Evolutionary conservation across 2,888 invertebrate species (phyloP).

Genomic region (Athripsodes cinereus): DNA sequence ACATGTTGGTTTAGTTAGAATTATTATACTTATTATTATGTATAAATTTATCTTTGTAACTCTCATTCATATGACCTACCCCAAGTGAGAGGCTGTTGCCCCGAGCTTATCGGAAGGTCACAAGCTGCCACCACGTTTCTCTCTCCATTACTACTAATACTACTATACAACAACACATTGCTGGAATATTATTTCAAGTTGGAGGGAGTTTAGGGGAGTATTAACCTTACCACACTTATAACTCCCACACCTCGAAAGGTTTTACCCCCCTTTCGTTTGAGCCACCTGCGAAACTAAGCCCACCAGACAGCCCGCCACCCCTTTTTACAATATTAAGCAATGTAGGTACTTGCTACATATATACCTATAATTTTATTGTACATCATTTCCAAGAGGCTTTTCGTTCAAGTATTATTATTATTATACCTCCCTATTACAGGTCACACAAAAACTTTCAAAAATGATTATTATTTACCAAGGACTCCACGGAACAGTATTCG

Average conservation of each 20-base stretch:
- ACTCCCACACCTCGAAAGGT: background rate
- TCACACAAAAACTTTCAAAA: no score
- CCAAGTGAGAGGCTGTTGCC: conserved; percentile 12
- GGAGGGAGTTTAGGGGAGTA: no score
- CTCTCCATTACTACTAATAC: background rate
- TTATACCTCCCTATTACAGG: no score
- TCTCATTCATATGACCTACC: conserved; percentile 13
- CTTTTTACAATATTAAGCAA: no score
- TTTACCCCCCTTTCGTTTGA: background rate
- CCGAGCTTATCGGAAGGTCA: conserved; percentile 14
- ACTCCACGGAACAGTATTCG: no score
- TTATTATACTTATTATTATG: background rate
- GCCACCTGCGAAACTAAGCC: background rate
- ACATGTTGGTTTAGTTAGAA: background rate
- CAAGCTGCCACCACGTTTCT: conserved; percentile 2
- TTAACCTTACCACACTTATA: no score
- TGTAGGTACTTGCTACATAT: no score
- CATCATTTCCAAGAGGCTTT: background rate
- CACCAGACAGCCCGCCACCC: background rate
- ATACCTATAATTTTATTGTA: no score
- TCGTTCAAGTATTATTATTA: background rate
- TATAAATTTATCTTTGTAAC: background rate
- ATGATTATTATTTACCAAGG: no score
- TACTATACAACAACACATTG: background rate
- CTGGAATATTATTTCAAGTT: no score